Base-by-base conservation (phyloP, 2,797 vertebrate species). In the Myotis findleyi region DNA sequence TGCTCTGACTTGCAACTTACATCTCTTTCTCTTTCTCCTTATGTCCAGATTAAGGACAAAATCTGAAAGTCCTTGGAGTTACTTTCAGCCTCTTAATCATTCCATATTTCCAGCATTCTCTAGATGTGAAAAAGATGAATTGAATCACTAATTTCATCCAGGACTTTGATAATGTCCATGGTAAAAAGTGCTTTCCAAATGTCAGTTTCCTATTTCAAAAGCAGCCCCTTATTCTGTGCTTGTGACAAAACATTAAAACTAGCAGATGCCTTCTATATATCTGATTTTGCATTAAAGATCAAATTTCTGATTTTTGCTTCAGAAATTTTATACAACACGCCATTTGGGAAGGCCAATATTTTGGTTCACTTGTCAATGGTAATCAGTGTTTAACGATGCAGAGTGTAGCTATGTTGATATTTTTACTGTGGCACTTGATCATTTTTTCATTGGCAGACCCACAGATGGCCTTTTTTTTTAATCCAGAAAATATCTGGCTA, bases 361-460 rank as follows among this genome's bases (percentile, higher is more conserved):
- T 89, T 93, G 79, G 25, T 86, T 95, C 82, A 81, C 30, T 87
- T 97, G 87, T 87, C 86, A 76, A 51, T 66, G 72, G 8, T 51
- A 95, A 94, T 95, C 53, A 86, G 55, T 66, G 72, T 69, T 97
- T 96, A 92, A 94, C 75, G 85, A 93, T 89, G 75, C 13, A 73
- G 88, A 86, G 38, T 80, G 73, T 93, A 72, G 51, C n/a, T 59
- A 25, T 94, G 91, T 62, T 96, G 85, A 75, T 89, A 72, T 86
- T 88, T 93, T 89, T 89, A 92, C 75, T 68, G 69, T 83, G 64
- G 64, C 64, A 77, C 49, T 82, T 81, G 76, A 77, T 77, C 66
- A 44, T 85, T 88, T 41, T 87, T 93, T 81, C 25, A 13, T 72
- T 91, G 49, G 86, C 82, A 92, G 69, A 68, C 41, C 51, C 53